These are phyloP conservation scores for Delia radicum DNA, from an alignment of 1,140 invertebrate genomes.

Conservation along the genomic window DNA sequence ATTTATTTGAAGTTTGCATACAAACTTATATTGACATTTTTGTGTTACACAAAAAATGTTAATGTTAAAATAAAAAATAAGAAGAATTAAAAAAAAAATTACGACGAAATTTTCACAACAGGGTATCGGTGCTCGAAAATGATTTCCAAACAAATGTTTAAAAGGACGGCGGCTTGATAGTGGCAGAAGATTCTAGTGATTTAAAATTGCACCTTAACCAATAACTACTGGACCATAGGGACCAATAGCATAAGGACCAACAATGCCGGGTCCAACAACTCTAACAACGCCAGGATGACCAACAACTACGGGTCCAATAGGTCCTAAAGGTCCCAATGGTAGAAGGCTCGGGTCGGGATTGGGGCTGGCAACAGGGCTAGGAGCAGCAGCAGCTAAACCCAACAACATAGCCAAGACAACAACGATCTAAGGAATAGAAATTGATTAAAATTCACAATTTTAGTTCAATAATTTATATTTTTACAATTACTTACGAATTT, in stretches of 20 bases:
- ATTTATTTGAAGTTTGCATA: slow-evolving; percentile 19
- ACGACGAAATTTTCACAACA: slow-evolving; percentile 16
- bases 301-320: slow-evolving; percentile 2
- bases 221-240: slow-evolving; percentile 2
- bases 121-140: slow-evolving; percentile 4
- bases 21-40: slow-evolving; percentile 8
- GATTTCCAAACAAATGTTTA: slow-evolving; percentile 1
- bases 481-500: slow-evolving; percentile 33
- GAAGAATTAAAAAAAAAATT: slow-evolving; percentile 1
- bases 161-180: not conserved
- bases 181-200: not conserved
- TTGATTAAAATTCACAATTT: not conserved
- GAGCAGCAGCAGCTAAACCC: slow-evolving; percentile 1
- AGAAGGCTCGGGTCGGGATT: not conserved
- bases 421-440: not conserved
- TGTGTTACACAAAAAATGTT: not conserved
- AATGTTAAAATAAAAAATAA: not conserved
- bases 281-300: too few species aligned
- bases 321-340: not conserved
- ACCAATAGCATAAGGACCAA: not conserved
- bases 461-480: not conserved
- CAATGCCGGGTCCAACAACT: not conserved
- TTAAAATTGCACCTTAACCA: slow-evolving; percentile 1
- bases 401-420: slow-evolving; percentile 15
- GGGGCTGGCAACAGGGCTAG: slow-evolving; percentile 4